Conservation (phyloP, 2,797 vertebrate species). For the Catharus ustulatus region DNA sequence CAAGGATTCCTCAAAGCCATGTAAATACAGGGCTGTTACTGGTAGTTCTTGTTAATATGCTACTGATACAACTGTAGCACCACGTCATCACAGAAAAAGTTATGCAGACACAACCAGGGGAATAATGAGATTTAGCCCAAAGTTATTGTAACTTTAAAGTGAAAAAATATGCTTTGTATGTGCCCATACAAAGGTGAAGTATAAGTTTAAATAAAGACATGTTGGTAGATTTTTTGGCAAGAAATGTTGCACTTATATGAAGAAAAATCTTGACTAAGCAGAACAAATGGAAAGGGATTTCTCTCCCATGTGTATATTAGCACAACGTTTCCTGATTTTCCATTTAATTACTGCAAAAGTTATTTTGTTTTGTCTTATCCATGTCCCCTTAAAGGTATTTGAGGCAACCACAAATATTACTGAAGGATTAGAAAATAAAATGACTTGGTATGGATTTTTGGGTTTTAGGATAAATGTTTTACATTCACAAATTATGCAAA, state of each 20-base stretch:
- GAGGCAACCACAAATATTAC: neutral
- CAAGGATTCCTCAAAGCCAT: neutral
- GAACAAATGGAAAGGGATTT: neutral
- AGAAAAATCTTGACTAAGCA: neutral
- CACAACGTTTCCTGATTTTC: neutral
- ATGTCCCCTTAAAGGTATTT: neutral
- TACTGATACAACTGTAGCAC: neutral
- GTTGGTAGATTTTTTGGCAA: neutral
- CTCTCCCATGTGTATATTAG: neutral
- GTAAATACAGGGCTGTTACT: neutral
- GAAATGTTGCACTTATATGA: neutral
- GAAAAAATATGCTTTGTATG: neutral
- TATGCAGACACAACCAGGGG: neutral
- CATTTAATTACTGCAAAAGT: neutral
- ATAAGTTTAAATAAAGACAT: neutral
- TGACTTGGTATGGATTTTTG: neutral
- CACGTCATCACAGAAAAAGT: neutral
- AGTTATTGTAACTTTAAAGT: neutral
- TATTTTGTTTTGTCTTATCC: neutral
- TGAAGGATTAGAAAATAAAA: neutral
- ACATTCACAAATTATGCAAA: neutral
- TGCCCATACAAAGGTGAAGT: neutral
- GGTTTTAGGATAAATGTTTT: neutral
- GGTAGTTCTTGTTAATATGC: neutral
- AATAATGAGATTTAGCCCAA: neutral